Base-by-base conservation (phyloP, 2,797 vertebrate genomes). In the Phrynocephalus forsythii region DNA sequence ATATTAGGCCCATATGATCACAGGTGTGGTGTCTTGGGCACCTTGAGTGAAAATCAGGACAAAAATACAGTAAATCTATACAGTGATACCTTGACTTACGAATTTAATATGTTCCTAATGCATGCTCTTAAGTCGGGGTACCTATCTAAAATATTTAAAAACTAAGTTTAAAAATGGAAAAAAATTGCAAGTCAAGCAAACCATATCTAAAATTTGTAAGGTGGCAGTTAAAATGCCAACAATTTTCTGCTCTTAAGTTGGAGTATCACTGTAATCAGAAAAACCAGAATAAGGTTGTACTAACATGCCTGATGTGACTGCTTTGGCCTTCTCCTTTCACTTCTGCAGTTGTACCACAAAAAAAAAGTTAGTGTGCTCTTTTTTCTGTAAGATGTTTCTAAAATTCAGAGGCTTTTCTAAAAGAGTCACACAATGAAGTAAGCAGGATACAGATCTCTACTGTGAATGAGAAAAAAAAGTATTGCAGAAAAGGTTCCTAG, bases 291-390 rank as follows among this genome's bases (percentile, higher is more conserved):
- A 38, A 63, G 18, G 18, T 63, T 75, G 33, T 0, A 83, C 75
- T 73, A 10, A 79, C 44, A n/a, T 92, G 44, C 89, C 86, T 82
- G 83, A 67, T 78, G 91, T 10, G 79, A 81, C 86, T 93, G 89
- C 90, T 73, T 86, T 60, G 91, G 75, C 10, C 24, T 90, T 80
- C 0, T 26, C 90, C 71, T 86, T 60, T 92, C 72, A 8, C 33
- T 90, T 83, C 0, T 28, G 20, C 0, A 0, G 85, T 87, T 28
- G 33, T 90, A 77, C 56, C 93, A 75, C 84, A 83, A 87, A 33
- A 63, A 88, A 77, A 77, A 89, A 56, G 50, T 48, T 6, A 63
- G 33, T 85, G 76, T 92, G 75, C 52, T 15, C 28, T 63, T 85
- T 50, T 38, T 24, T n/a, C 75, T 86, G 79, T 87, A 79, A 87